Percentiles rank a stretch among this genome's conserved stretches.
Evolutionary conservation across 2,888 invertebrate genomes (phyloP).

Genomic region (Trypoxylon attenuatum): DNA sequence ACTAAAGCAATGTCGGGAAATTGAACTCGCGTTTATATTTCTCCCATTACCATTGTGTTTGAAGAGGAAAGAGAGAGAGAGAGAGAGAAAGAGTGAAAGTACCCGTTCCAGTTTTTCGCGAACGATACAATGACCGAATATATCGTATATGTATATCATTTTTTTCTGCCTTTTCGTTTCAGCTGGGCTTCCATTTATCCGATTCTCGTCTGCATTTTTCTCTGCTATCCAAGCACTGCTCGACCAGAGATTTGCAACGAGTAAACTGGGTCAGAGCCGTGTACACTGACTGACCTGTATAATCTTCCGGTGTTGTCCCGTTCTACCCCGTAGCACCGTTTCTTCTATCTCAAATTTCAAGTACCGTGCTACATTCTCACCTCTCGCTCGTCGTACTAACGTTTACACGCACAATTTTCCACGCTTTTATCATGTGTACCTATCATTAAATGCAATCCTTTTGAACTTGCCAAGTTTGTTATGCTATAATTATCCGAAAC

Average conservation of each 20-base stretch:
- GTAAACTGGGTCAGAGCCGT: conserved; percentile 34
- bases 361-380: too few relatives aligned
- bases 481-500: too few relatives aligned
- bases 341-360: too few relatives aligned
- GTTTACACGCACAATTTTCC: too few relatives aligned
- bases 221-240: neutral
- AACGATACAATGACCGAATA: neutral
- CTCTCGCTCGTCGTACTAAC: too few relatives aligned
- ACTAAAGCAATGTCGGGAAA: neutral
- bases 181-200: neutral
- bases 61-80: too few relatives aligned
- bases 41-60: neutral
- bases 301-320: conserved; percentile 35
- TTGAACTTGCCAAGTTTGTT: too few relatives aligned
- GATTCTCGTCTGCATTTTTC: conserved; percentile 1
- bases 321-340: conserved; percentile 23
- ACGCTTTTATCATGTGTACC: too few relatives aligned
- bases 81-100: neutral
- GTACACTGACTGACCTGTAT: conserved; percentile 38
- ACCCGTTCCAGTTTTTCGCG: neutral
- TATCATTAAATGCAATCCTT: too few relatives aligned
- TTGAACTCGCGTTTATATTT: neutral
- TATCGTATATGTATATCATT: neutral
- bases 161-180: neutral
- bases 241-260: conserved; percentile 22